These are phyloP conservation scores for Lates calcarifer DNA, from an alignment of 2,113 vertebrate species.

Conservation along the genomic window DNA sequence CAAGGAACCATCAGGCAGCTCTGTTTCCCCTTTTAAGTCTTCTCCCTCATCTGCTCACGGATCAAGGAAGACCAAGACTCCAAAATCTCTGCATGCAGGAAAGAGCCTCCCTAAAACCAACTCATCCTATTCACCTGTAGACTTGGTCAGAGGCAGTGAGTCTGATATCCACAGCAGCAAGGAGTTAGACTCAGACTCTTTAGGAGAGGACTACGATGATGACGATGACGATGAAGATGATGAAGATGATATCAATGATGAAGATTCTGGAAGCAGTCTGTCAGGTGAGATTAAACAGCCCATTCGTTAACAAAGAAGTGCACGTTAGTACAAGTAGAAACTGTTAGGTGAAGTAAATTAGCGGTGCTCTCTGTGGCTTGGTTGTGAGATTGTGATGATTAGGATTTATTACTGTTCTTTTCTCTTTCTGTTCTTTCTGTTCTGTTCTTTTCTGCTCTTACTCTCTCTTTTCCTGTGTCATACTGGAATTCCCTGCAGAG, in stretches of 20 bases:
- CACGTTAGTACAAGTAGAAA: constrained; percentile 7
- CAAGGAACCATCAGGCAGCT: constrained; percentile 83
- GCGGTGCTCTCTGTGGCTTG: constrained; percentile 14
- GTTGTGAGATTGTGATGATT: constrained; percentile 50
- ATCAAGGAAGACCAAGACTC: constrained; percentile 84
- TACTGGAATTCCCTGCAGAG: constrained; percentile 81
- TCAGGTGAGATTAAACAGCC: constrained; percentile 85
- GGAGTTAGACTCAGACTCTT: constrained; percentile 91
- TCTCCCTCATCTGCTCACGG: constrained; percentile 83
- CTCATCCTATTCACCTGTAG: constrained; percentile 82
- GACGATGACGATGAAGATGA: constrained; percentile 87
- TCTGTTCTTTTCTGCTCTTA: constrained; percentile 22
- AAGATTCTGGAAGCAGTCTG: constrained; percentile 92
- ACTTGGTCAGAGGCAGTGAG: constrained; percentile 88
- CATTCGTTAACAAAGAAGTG: constrained; percentile 15
- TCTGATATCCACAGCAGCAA: constrained; percentile 92
- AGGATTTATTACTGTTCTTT: background rate
- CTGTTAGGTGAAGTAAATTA: constrained; percentile 7
- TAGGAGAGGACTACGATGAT: constrained; percentile 89
- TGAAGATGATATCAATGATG: constrained; percentile 82
- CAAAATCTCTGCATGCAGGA: constrained; percentile 71
- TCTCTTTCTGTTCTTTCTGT: constrained; percentile 30
- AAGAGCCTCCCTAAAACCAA: constrained; percentile 77
- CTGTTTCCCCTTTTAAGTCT: constrained; percentile 68
- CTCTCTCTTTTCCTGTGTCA: constrained; percentile 22